Evolutionary conservation across 53 echinoderm and acorn worm genomes (phyloP), one percentile per base, ranked within the genome.

Genomic region (Crossaster papposus): DNA sequence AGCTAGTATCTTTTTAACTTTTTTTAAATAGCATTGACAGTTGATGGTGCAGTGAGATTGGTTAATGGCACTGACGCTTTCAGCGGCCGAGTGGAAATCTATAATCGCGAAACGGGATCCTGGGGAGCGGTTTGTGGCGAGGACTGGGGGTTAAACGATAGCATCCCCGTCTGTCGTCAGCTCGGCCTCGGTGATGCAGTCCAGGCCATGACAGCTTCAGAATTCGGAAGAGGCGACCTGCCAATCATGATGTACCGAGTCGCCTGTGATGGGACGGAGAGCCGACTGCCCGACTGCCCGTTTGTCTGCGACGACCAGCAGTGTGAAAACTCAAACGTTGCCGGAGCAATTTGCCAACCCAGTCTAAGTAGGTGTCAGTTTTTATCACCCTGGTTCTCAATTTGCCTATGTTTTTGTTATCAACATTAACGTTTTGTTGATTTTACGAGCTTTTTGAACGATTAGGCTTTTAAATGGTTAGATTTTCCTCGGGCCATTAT

Each of bases 91-190:
- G 82, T 82, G 51, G 82, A 82, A 30, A 38, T 82, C 15, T 81
- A 28, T 32, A 58, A 81, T 11, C 13, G n/a, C 2, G 50, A 51
- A 0, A 33, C 33, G 17, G 80, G 62, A 17, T 7, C 36, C 23
- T 82, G 82, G 82, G 82, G 82, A 23, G 37, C 65, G 35, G 82
- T 82, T 1, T 82, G 82, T 22, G 82, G 20, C 65, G 14, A 65
- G 11, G 28, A 44, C 14, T 82, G 82, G 82, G 82, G 32, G 23
- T n/a, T 65, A 63, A 35, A 65, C 10, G 82, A 64, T n/a, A 26
- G 36, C n/a, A 36, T 22, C 13, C n/a, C 34, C 12, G 82, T 65
- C 20, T 82, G 82, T 44, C 68, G 78, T 78, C 78, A 78, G 28
- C 51, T 50, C 1, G 78, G n/a, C 8, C 34, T 78, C 52, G 14